Base-by-base conservation (phyloP, 2,888 invertebrate species). In the Cryptocephalus moraei region DNA sequence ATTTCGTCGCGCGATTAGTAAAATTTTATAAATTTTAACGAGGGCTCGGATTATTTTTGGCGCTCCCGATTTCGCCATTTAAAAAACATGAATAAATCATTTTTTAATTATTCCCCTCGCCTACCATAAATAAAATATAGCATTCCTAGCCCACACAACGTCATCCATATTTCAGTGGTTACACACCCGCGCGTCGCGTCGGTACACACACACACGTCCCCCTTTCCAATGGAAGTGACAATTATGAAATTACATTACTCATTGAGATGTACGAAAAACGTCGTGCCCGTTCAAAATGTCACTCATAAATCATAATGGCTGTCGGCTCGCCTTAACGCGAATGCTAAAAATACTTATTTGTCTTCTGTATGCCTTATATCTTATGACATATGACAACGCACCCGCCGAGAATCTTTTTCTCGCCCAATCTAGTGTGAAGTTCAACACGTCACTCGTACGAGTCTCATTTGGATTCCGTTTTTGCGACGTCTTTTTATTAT, bases 241-340 rank as follows among this genome's bases (percentile, higher is more conserved):
- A 68, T 68, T 68, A 68, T 63, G 66, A 67, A 68, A 68, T 68
- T 67, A 65, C 67, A 68, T 67, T 67, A 66, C 65, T 68, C 67
- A 67, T 64, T 65, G 66, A 66, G 65, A 68, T 63, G 64, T 65
- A 63, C 65, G 66, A 59, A 62, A 62, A 63, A 57, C 59, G 64
- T 62, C 64, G 58, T 54, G 50, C 47, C 51, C 56, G 60, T 61
- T 55, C 60, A 58, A 62, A 62, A 58, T 58, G 64, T 63, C 65
- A 60, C 57, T 62, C 66, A 63, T 67, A 65, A 67, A 66, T 66
- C 67, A 66, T 66, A 62, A 63, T 63, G 62, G 59, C 57, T 65
- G 65, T 65, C 65, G 59, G 59, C 56, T 61, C 53, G 61, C 59
- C 41, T 62, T 61, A 61, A 62, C 56, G 56, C 45, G 51, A 52